These are phyloP conservation scores for Napeogenes inachia DNA, from an alignment of 2,888 invertebrate genomes.

Conservation along the genomic window DNA sequence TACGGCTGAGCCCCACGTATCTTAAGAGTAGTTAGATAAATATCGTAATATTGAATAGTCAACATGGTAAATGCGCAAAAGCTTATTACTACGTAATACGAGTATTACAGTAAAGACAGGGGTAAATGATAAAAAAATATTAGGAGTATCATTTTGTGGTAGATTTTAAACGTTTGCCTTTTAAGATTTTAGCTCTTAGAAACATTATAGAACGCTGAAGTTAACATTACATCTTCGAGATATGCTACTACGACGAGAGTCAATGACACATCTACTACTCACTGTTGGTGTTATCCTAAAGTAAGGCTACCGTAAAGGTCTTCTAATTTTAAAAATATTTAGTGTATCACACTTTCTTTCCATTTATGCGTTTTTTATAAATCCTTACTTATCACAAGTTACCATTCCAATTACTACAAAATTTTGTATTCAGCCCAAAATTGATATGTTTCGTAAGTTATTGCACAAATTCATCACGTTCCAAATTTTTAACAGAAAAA, in stretches of 20 bases:
- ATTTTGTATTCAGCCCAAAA: conserved; percentile 64
- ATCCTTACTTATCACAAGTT: conserved; percentile 63
- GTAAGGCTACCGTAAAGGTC: conserved; percentile 66
- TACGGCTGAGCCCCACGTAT: conserved; percentile 40
- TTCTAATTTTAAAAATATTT: conserved; percentile 63
- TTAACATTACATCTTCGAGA: not conserved
- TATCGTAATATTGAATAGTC: conserved; percentile 64
- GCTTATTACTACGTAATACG: conserved; percentile 51
- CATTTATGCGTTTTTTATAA: conserved; percentile 43
- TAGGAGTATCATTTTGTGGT: conserved; percentile 40
- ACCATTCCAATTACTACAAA: conserved; percentile 61
- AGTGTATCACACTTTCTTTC: conserved; percentile 50
- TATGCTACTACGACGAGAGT: conserved; percentile 11
- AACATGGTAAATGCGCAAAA: conserved; percentile 75
- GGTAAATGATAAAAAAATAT: conserved; percentile 70
- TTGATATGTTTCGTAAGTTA: conserved; percentile 76
- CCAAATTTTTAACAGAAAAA: conserved; percentile 43
- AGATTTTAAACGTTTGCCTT: conserved; percentile 1
- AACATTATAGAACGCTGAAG: not conserved
- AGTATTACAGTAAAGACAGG: conserved; percentile 56
- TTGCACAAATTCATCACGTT: conserved; percentile 69
- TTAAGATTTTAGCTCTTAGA: not conserved
- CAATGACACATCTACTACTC: conserved; percentile 38
- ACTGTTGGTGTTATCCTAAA: conserved; percentile 52
- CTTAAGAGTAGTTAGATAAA: conserved; percentile 46